These are phyloP conservation scores for Genyomyrus donnyi DNA, from an alignment of 2,113 vertebrate species.

Conservation along the genomic window DNA sequence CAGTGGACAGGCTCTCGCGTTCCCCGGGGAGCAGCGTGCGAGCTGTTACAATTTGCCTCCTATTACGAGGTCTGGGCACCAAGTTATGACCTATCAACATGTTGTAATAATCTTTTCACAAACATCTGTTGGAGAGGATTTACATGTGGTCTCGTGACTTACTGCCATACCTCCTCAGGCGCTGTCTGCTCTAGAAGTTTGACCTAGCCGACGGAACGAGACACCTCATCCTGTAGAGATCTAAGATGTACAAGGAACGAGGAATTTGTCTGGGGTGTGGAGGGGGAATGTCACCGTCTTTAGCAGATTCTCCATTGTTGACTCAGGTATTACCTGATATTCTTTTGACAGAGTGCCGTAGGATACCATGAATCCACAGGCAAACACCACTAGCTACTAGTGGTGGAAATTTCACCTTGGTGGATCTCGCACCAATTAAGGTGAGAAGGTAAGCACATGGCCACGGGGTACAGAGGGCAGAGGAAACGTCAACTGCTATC, in stretches of 20 bases:
- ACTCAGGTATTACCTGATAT: constrained; percentile 17
- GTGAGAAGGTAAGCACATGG: neutral
- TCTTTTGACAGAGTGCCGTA: neutral
- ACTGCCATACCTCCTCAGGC: constrained; percentile 44
- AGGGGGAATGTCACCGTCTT: neutral
- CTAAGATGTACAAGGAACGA: neutral
- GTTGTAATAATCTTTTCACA: constrained; percentile 56
- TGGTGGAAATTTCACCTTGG: neutral
- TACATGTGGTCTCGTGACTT: constrained; percentile 47
- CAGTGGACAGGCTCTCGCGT: constrained; percentile 61
- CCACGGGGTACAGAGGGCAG: neutral
- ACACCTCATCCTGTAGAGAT: constrained; percentile 22
- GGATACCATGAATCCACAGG: neutral
- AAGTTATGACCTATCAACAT: constrained; percentile 55
- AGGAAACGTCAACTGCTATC: neutral
- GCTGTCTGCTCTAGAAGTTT: constrained; percentile 35
- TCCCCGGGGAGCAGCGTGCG: constrained; percentile 63
- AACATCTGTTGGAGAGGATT: constrained; percentile 54
- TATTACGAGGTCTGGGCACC: constrained; percentile 60
- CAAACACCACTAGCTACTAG: constrained; percentile 5
- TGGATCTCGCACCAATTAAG: neutral
- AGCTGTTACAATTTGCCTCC: constrained; percentile 72
- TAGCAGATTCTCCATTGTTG: constrained; percentile 15
- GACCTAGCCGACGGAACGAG: constrained; percentile 9
- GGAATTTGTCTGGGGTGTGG: neutral